A percentile compares a stretch with the other conserved stretches of the same genome.
Evolutionary conservation across 1,140 invertebrate genomes (phyloP).

Genomic region (Dysdera silvatica): DNA sequence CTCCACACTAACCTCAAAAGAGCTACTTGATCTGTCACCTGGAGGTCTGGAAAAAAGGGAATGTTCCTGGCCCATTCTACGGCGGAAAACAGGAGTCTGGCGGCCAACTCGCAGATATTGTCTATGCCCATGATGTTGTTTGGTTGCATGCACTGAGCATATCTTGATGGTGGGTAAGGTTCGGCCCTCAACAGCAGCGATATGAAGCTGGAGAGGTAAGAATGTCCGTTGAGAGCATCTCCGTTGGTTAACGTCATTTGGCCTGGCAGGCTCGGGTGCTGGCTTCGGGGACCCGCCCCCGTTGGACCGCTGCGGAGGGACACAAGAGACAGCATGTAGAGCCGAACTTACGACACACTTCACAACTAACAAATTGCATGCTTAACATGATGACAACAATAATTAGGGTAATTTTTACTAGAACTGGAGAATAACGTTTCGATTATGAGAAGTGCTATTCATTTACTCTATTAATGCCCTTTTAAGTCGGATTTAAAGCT

Average conservation of each 20-base stretch:
- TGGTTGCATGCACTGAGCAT: conserved; percentile 89
- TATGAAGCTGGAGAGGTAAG: conserved; percentile 90
- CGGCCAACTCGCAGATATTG: conserved; percentile 95
- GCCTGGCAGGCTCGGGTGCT: conserved; percentile 48
- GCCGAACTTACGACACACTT: conserved; percentile 12
- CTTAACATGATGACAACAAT: neutral
- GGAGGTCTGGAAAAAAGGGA: conserved; percentile 93
- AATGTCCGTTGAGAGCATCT: conserved; percentile 13
- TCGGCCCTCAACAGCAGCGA: conserved; percentile 87
- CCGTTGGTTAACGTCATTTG: conserved; percentile 56
- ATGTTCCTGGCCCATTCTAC: conserved; percentile 98
- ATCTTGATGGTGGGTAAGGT: conserved; percentile 87
- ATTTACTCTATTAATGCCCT: too few species aligned
- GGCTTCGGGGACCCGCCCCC: conserved; percentile 88
- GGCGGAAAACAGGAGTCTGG: conserved; percentile 86
- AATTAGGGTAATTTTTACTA: neutral
- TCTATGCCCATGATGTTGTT: conserved; percentile 88
- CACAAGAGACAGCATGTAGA: conserved; percentile 28
- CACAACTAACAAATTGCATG: conserved; percentile 17
- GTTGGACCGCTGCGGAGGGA: conserved; percentile 75
- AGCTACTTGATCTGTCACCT: conserved; percentile 77
- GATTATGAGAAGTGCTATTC: neutral
- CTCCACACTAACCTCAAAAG: conserved; percentile 91
- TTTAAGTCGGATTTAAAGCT: too few species aligned
- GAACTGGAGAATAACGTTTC: neutral